phyloP scores from a whole-genome alignment of 2,113 vertebrate genomes.

The Neodontobutis hainanensis region DNA sequence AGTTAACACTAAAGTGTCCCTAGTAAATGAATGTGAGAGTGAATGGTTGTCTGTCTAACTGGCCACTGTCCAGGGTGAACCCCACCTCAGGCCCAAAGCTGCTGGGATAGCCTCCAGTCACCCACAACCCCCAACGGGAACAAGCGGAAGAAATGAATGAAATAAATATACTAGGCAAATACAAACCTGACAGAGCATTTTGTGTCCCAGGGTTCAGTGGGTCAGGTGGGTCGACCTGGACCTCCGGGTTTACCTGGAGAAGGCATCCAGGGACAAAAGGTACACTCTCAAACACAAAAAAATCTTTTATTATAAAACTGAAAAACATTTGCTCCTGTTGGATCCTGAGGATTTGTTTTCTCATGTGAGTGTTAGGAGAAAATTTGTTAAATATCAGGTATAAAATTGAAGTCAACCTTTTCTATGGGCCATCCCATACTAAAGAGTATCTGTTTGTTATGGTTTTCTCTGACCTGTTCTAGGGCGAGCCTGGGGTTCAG shows the following conservation, averaged over 20 bases:
- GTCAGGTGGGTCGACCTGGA: conserved; percentile 67
- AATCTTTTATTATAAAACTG: too few species aligned
- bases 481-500: conserved; percentile 87
- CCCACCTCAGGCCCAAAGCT: too few species aligned
- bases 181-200: not conserved
- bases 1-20: too few species aligned
- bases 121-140: too few species aligned
- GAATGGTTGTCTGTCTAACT: too few species aligned
- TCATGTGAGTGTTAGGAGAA: too few species aligned
- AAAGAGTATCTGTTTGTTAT: not conserved
- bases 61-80: too few species aligned
- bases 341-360: not conserved
- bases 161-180: not conserved
- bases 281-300: conserved; percentile 35
- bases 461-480: not conserved
- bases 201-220: conserved; percentile 76
- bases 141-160: not conserved
- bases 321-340: too few species aligned
- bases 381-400: too few species aligned
- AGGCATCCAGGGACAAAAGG: conserved; percentile 82
- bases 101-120: too few species aligned
- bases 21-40: too few species aligned
- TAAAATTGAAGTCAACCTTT: too few species aligned
- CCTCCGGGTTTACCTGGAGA: conserved; percentile 71
- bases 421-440: not conserved